These are phyloP conservation scores for Iphiclides podalirius DNA, from an alignment of 2,888 invertebrate genomes.

Conservation along the genomic window DNA sequence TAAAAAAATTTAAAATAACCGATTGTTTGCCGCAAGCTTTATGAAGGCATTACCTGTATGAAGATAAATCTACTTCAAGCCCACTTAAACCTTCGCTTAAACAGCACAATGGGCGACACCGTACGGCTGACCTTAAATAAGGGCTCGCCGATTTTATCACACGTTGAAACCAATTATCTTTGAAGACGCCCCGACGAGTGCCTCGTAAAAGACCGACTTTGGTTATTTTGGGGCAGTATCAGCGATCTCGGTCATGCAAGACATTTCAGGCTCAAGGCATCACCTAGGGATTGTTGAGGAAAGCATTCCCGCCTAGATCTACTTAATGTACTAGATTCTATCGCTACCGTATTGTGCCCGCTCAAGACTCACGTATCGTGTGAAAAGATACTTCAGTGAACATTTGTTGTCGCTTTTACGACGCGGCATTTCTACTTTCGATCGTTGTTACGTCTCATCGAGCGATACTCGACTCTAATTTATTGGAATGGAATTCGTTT, in stretches of 20 bases:
- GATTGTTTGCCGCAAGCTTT: too few relatives aligned
- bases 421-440: constrained; percentile 4
- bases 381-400: too few relatives aligned
- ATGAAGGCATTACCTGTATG: constrained; percentile 24
- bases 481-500: constrained; percentile 8
- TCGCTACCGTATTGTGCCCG: constrained; percentile 33
- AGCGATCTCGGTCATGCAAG: constrained; percentile 59
- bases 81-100: constrained; percentile 45
- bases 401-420: constrained; percentile 9
- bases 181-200: constrained; percentile 45
- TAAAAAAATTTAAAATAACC: too few relatives aligned
- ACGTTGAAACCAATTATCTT: constrained; percentile 63
- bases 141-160: constrained; percentile 57
- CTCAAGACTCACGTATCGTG: constrained; percentile 17
- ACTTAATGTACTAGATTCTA: constrained; percentile 43
- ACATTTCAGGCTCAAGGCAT: constrained; percentile 42
- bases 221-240: constrained; percentile 64
- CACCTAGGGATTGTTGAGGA: too few relatives aligned
- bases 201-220: constrained; percentile 60
- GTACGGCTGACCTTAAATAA: constrained; percentile 43
- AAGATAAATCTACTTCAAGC: constrained; percentile 40
- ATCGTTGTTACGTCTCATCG: constrained; percentile 13
- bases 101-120: constrained; percentile 46
- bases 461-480: constrained; percentile 14
- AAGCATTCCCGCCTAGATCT: constrained; percentile 32